A percentile compares a stretch with the other conserved stretches of the same genome.
These are phyloP conservation scores for Phainopepla nitens DNA, from an alignment of 2,113 vertebrate genomes.

Conservation along the genomic window DNA sequence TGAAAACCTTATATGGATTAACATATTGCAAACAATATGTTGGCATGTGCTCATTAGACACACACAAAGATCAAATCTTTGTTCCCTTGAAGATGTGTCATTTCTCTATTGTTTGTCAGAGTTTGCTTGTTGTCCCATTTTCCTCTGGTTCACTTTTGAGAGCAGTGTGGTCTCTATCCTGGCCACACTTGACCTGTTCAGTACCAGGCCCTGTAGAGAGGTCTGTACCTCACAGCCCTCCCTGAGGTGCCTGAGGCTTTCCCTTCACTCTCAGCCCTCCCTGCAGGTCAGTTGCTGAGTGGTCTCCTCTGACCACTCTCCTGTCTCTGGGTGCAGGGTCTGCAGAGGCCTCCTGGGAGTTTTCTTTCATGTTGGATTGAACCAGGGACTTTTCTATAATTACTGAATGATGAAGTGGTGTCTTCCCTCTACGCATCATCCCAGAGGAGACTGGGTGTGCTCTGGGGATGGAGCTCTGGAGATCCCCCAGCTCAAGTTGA, in stretches of 20 bases:
- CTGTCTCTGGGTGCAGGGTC: neutral
- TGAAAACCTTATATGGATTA: neutral
- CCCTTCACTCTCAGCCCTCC: fast-evolving
- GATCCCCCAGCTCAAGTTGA: fast-evolving
- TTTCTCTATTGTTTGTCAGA: neutral
- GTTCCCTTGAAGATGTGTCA: neutral
- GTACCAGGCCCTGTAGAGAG: neutral
- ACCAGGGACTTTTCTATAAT: neutral
- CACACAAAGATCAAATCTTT: neutral
- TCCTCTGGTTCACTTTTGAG: neutral
- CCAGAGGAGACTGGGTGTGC: neutral
- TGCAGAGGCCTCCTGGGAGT: neutral
- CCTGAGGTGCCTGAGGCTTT: neutral
- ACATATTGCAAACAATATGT: neutral
- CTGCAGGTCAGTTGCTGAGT: neutral
- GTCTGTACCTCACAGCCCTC: neutral
- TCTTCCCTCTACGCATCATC: fast-evolving
- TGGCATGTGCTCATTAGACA: neutral
- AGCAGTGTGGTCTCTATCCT: neutral
- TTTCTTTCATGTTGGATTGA: neutral
- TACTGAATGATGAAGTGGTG: neutral
- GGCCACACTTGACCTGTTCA: neutral
- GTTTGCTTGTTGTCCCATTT: neutral
- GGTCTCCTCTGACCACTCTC: neutral
- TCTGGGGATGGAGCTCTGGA: neutral